A percentile compares a stretch with the other conserved stretches of the same genome.
Evolutionary conservation across 2,888 invertebrate species (phyloP).

Genomic region (Tiliacea citrago): DNA sequence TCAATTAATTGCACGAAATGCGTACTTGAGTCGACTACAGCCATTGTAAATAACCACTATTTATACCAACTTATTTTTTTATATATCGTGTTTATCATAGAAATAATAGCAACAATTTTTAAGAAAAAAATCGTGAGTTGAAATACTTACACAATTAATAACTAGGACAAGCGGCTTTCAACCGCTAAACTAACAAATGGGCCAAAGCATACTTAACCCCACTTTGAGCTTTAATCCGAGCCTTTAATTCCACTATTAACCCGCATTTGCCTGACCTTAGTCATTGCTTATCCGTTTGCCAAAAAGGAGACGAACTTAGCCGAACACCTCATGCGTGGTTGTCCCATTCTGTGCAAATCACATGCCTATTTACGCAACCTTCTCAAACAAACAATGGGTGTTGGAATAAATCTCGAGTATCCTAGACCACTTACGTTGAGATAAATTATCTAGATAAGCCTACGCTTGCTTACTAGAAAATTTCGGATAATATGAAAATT

Average conservation of each 20-base stretch:
- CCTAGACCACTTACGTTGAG: constrained; percentile 56
- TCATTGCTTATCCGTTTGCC: constrained; percentile 45
- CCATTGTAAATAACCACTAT: constrained; percentile 4
- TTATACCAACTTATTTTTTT: not conserved
- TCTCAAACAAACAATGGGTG: constrained; percentile 77
- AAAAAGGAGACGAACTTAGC: constrained; percentile 52
- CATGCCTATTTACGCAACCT: constrained; percentile 71
- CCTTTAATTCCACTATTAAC: constrained; percentile 1
- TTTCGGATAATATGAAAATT: constrained; percentile 40
- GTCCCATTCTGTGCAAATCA: constrained; percentile 69
- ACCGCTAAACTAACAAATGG: constrained; percentile 14
- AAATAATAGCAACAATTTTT: not conserved
- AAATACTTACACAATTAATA: not conserved
- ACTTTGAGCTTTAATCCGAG: constrained; percentile 38
- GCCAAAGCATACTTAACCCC: constrained; percentile 10
- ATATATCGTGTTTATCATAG: not conserved
- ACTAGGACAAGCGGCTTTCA: not conserved
- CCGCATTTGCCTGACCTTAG: constrained; percentile 34
- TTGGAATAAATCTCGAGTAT: constrained; percentile 66
- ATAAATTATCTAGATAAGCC: constrained; percentile 60
- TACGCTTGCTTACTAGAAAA: constrained; percentile 26
- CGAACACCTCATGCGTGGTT: constrained; percentile 50
- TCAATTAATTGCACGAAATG: constrained; percentile 15
- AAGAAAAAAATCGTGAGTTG: not conserved
- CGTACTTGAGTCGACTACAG: not conserved